Conservation (phyloP, 1,140 invertebrate species). For the Steinernema khuongi region DNA sequence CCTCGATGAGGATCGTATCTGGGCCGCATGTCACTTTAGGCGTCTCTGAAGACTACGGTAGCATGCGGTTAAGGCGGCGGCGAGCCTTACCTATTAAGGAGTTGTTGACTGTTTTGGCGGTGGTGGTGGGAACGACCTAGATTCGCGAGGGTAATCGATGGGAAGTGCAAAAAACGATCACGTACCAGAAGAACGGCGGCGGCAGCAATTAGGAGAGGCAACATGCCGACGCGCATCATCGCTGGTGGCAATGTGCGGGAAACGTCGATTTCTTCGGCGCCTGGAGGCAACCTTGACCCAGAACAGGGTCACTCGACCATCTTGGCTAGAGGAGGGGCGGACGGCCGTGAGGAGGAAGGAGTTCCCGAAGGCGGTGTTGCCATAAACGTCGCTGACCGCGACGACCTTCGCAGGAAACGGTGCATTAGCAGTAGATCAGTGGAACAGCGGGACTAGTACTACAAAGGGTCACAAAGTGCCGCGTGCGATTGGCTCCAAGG, state of each 20-base stretch:
- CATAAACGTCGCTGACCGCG: no score
- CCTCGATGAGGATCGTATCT: slow-evolving; percentile 20
- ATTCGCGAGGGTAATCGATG: slow-evolving; percentile 2
- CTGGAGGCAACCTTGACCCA: slow-evolving; percentile 7
- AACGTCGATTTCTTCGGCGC: slow-evolving; percentile 12
- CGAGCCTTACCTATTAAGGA: neutral
- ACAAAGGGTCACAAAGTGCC: no score
- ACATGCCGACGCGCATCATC: slow-evolving; percentile 16
- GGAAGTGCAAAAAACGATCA: slow-evolving; percentile 7
- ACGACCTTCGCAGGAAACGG: no score
- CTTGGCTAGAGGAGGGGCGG: neutral
- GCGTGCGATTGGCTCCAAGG: no score
- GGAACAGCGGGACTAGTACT: no score
- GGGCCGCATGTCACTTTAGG: slow-evolving; percentile 29
- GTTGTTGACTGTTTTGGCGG: slow-evolving; percentile 6
- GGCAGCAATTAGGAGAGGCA: slow-evolving; percentile 16
- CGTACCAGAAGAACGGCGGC: neutral
- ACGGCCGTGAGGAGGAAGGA: neutral
- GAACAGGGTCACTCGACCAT: slow-evolving; percentile 1
- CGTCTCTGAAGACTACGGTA: slow-evolving; percentile 14
- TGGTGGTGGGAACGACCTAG: neutral
- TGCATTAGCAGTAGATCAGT: no score
- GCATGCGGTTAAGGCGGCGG: neutral
- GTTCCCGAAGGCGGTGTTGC: no score
- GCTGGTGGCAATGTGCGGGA: slow-evolving; percentile 14